Percentiles rank a stretch among this genome's conserved stretches.
Evolutionary conservation across 2,113 vertebrate species (phyloP).

Genomic region (Ariopsis seemanni): DNA sequence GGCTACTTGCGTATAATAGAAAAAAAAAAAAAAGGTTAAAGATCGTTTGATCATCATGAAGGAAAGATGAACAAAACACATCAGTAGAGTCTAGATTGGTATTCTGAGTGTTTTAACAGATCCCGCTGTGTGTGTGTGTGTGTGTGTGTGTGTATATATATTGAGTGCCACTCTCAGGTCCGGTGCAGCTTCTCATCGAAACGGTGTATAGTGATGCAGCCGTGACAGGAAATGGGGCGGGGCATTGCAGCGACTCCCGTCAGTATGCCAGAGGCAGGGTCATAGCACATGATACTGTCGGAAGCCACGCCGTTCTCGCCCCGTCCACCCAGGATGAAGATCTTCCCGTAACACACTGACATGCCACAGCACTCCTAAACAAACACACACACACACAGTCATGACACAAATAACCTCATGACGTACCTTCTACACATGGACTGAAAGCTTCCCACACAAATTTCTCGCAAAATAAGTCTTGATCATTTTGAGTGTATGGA

Average conservation of each 20-base stretch:
- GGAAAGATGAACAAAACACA: background rate
- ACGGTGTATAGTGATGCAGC: conserved; percentile 97
- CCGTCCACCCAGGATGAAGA: conserved; percentile 95
- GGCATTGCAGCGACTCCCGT: conserved; percentile 95
- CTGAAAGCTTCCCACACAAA: background rate
- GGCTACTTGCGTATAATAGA: background rate
- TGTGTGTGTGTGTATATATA: conserved; percentile 1
- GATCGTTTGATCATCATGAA: background rate
- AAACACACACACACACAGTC: background rate
- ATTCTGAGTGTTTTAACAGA: conserved; percentile 1
- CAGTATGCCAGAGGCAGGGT: conserved; percentile 95
- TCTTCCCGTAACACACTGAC: conserved; percentile 98
- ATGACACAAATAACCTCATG: background rate
- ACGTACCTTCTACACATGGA: background rate
- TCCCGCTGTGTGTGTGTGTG: background rate
- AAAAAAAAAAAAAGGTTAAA: background rate
- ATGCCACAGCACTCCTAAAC: conserved; percentile 96
- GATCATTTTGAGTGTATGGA: background rate
- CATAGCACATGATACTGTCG: conserved; percentile 93
- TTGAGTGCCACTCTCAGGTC: conserved; percentile 33
- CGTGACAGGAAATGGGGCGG: conserved; percentile 93
- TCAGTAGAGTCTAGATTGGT: background rate
- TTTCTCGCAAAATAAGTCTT: background rate
- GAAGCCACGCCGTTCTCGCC: conserved; percentile 90
- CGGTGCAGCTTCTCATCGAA: conserved; percentile 92